Base-by-base conservation (phyloP, 1,140 invertebrate species). In the Heliconius hermathena region DNA sequence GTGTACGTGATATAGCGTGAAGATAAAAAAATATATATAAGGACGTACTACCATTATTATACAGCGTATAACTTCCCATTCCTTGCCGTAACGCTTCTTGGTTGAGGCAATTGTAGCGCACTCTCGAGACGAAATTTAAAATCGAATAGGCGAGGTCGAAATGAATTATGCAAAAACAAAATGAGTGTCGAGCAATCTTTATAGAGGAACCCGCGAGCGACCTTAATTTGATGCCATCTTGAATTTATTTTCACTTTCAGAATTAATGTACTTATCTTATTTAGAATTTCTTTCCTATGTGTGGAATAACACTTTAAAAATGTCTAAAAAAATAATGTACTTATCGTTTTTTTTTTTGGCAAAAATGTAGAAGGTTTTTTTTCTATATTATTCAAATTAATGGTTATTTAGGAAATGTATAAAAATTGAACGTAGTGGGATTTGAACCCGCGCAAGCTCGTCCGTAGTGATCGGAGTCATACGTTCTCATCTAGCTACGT, bases 81-180 rank as follows among this genome's bases (percentile, higher is more conserved):
- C 73, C n/a, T 76, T 54, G 76, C 57, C 41, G 74, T 76, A 80
- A 80, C 76, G 77, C 70, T 73, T 29, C 66, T 26, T 72, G 81
- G 71, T 77, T 66, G 72, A 74, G 79, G 77, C 76, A 77, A 83
- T 84, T 83, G 81, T 78, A 84, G 81, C 76, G 77, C 76, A 82
- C 81, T 82, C 83, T 41, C 38, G 83, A 82, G 83, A 80, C 78
- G 76, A 80, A 79, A 82, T 77, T 79, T 74, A 80, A 82, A 74
- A 84, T 82, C 76, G 76, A 82, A 77, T 82, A 80, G 81, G 76
- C 76, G 71, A 71, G 76, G 79, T 76, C 81, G 70, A 57, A 84
- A 84, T 82, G 83, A 84, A 84, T 84, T 84, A 84, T 84, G 83
- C 79, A 84, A 84, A 84, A 82, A 84, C 78, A 84, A 82, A 84